phyloP scores from a whole-genome alignment of 1,140 invertebrate genomes.

The Nymphalis io region DNA sequence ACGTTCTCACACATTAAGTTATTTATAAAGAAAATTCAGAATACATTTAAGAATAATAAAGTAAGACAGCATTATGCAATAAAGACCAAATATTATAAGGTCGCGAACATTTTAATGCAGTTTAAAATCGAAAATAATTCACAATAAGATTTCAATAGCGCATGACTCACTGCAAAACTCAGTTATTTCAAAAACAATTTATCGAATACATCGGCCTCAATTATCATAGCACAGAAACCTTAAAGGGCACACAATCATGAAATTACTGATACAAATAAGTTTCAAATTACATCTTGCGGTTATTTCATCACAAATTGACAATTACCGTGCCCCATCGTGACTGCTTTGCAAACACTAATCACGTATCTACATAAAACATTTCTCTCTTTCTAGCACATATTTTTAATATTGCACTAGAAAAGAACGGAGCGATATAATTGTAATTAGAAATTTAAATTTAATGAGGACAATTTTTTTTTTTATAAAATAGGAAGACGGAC shows the following conservation, averaged over 20 bases:
- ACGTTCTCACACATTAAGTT: not conserved
- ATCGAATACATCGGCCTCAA: slow-evolving; percentile 35
- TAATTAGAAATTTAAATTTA: too few species aligned
- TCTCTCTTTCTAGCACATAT: slow-evolving; percentile 2
- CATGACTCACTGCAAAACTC: slow-evolving; percentile 34
- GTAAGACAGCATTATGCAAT: not conserved
- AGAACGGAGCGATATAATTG: not conserved
- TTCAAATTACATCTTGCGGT: slow-evolving; percentile 47
- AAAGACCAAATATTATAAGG: slow-evolving; percentile 3
- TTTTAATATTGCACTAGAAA: not conserved
- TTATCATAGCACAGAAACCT: slow-evolving; percentile 35
- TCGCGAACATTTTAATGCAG: not conserved
- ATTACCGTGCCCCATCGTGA: slow-evolving; percentile 45
- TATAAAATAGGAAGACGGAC: too few species aligned
- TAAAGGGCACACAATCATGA: slow-evolving; percentile 38
- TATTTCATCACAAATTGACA: slow-evolving; percentile 44
- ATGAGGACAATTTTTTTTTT: too few species aligned
- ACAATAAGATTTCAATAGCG: not conserved
- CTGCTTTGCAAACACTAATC: slow-evolving; percentile 18
- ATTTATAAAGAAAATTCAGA: not conserved
- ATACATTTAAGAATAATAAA: not conserved
- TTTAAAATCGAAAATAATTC: slow-evolving; percentile 5
- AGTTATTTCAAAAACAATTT: slow-evolving; percentile 41
- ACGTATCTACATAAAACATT: not conserved
- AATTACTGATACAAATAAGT: slow-evolving; percentile 47